These are phyloP conservation scores for Thymallus thymallus DNA, from an alignment of 2,113 vertebrate species.

Conservation along the genomic window DNA sequence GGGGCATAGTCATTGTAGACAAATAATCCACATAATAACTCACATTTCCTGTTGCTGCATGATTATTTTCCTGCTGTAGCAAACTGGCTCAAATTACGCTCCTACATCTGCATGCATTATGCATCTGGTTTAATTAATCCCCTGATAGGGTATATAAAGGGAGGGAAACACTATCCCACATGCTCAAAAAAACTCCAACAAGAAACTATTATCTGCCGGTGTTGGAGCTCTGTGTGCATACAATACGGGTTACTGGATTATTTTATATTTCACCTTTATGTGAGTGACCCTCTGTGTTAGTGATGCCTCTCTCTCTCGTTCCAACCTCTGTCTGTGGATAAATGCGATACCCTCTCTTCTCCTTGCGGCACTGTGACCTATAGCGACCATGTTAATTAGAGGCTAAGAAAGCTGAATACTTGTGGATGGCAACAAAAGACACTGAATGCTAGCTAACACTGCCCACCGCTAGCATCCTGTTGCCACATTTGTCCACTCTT, in stretches of 20 bases:
- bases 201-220: not conserved
- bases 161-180: constrained; percentile 10
- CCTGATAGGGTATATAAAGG: not conserved
- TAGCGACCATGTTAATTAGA: constrained; percentile 27
- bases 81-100: too few relatives aligned
- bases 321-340: constrained; percentile 22
- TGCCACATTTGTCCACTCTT: constrained; percentile 8
- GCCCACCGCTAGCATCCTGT: constrained; percentile 25
- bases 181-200: constrained; percentile 22
- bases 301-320: not conserved
- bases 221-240: not conserved
- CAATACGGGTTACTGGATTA: not conserved
- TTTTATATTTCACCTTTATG: too few relatives aligned
- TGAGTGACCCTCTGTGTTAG: not conserved
- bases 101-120: not conserved
- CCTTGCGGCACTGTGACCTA: not conserved
- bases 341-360: constrained; percentile 17
- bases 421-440: constrained; percentile 53
- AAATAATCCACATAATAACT: too few relatives aligned
- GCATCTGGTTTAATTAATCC: constrained; percentile 1
- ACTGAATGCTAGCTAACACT: constrained; percentile 46
- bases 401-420: constrained; percentile 31
- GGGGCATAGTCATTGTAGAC: too few relatives aligned
- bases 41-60: too few relatives aligned
- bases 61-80: too few relatives aligned